phyloP scores from a whole-genome alignment of 2,888 invertebrate species.

The Drosophila cognata region DNA sequence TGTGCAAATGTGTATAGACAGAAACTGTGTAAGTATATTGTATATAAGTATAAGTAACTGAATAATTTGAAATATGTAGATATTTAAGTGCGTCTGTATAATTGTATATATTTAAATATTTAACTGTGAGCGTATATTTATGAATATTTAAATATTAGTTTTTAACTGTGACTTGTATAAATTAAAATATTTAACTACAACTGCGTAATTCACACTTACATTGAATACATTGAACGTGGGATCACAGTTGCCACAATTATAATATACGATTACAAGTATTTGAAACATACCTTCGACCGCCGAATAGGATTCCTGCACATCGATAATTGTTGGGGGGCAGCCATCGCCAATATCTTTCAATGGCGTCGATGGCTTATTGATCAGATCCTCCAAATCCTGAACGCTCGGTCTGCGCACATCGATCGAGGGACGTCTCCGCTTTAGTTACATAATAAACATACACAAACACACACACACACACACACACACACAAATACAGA shows the following conservation, averaged over 20 bases:
- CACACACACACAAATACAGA: not conserved
- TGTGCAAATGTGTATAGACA: not conserved
- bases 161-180: not conserved
- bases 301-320: slow-evolving; percentile 97
- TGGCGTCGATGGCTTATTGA: slow-evolving; percentile 96
- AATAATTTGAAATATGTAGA: not conserved
- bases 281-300: slow-evolving; percentile 94
- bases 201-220: not conserved
- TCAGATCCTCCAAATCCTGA: slow-evolving; percentile 94
- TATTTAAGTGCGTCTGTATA: too few species aligned
- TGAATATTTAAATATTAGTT: not conserved
- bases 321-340: slow-evolving; percentile 95
- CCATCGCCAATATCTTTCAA: slow-evolving; percentile 91
- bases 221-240: not conserved
- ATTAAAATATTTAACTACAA: not conserved
- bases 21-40: not conserved
- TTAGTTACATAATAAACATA: slow-evolving; percentile 58
- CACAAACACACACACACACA: slow-evolving; percentile 19
- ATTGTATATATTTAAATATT: too few species aligned
- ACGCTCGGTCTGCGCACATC: slow-evolving; percentile 96
- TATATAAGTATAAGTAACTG: not conserved
- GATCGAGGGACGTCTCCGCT: slow-evolving; percentile 94
- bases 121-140: not conserved
- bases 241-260: not conserved
- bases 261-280: not conserved